Evolutionary conservation across 1,140 invertebrate genomes (phyloP), one percentile per base, ranked within the genome.

Genomic region (Saccostrea cuccullata): DNA sequence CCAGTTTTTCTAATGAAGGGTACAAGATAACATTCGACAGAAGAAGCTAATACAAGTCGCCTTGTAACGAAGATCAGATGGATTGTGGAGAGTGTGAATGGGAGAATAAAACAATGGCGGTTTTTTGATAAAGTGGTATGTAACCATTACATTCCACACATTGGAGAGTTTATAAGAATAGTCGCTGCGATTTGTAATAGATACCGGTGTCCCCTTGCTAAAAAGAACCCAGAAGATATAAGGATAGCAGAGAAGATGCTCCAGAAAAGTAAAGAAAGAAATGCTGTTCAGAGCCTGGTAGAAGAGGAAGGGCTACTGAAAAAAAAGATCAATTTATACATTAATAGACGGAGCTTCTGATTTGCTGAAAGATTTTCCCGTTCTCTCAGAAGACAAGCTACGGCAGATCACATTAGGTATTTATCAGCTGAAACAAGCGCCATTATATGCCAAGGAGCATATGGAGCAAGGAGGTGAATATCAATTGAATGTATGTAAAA

Each of bases 121-220:
- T 73, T 55, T 23, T 77, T 55, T 1, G 17, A 15, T 23, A 73
- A 86, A 55, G 67, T 77, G 8, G 64, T 86, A 12, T 55, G 15
- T 23, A 73, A 47, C 56, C 20, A 12, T 15, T 70, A 77, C 12
- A 77, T 86, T 70, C 60, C 64, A 55, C 17, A 86, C 55, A 77
- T 77, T 12, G 67, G 85, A 47, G 85, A 86, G 23, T 36, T 55
- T n/a, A 30, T 83, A 55, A 23, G 87, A 70, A 17, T 85, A 15
- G 84, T 85, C 6, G 56, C 23, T 58, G 84, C 55, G 17, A 85
- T 85, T 40, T 88, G 47, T 11, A 88, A 85, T 56, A 85, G 85
- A 60, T 88, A 88, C n/a, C 6, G 30, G 30, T 73, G 13, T 58
- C 30, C 2, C 2, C 83, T 58, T 58, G 4, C 56, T 13, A 58